These are phyloP conservation scores for Eupeodes luniger DNA, from an alignment of 2,888 invertebrate species.

Conservation along the genomic window DNA sequence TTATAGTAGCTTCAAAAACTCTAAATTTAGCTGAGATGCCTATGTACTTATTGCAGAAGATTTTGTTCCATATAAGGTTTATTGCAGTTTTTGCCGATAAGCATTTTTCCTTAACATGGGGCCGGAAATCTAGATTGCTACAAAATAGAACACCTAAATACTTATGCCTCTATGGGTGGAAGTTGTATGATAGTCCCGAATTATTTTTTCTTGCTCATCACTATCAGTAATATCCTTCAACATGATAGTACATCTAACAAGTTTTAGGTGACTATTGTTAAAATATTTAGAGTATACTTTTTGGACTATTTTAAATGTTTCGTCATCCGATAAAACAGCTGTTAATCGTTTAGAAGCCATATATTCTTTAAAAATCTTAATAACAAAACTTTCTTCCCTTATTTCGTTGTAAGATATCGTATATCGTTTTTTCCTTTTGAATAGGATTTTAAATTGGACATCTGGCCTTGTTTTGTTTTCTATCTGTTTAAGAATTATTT, in stretches of 20 bases:
- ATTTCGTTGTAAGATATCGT: constrained; percentile 6
- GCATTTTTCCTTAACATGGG: no score
- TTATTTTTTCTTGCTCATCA: constrained; percentile 30
- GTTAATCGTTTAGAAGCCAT: constrained; percentile 23
- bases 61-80: no score
- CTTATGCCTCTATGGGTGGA: constrained; percentile 16
- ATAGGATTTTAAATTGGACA: constrained; percentile 20
- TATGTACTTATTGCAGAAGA: no score
- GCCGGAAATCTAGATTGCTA: no score
- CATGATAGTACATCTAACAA: constrained; percentile 30
- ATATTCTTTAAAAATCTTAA: constrained; percentile 32
- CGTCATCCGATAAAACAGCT: constrained; percentile 30
- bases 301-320: constrained; percentile 52
- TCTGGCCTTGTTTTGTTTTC: neutral
- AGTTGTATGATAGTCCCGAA: constrained; percentile 18
- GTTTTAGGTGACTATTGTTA: constrained; percentile 18
- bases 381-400: constrained; percentile 10
- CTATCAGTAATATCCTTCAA: constrained; percentile 1
- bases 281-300: constrained; percentile 40
- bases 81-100: no score
- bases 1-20: no score
- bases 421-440: constrained; percentile 34
- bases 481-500: constrained; percentile 16
- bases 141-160: no score
- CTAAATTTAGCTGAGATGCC: no score